Base-by-base conservation (phyloP, 2,797 vertebrate species). In the Pteronotus mesoamericanus region DNA sequence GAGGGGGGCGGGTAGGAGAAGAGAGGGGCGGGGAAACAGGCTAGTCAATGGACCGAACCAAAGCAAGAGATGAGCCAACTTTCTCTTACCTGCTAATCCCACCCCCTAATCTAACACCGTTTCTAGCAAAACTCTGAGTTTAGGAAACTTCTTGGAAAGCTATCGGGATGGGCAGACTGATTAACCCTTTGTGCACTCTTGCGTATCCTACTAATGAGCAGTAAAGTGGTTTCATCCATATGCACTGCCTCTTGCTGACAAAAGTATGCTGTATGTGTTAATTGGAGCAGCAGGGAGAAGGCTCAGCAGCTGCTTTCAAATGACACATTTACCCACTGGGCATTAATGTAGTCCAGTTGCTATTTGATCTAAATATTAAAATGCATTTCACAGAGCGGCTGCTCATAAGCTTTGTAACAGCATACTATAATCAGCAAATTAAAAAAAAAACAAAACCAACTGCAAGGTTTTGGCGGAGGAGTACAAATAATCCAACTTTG, bases 211-310 rank as follows among this genome's bases (percentile, higher is more conserved):
- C 95, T 94, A 97, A 98, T 86, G 97, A 98, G 97, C n/a, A 96
- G 95, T 86, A 61, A 92, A 98, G 98, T 99, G 98, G 98, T 99
- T 98, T 96, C 98, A 97, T 94, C 98, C 98, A 83, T 96, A 98
- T 51, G 97, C 97, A 97, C 97, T 97, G 97, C 98, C 97, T 97
- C 98, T 98, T 97, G 97, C 97, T 3, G 71, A 98, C 97, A 98
- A 97, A 97, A 95, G 98, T 98, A 97, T 39, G 86, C 98, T 21
- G 94, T 97, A 97, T 92, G 98, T 98, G 98, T 98, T 99, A 98
- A 99, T 98, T 98, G 98, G 98, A 99, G 98, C 98, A 98, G 98
- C 98, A 98, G 98, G 97, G 97, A 98, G 98, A 98, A 97, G 97
- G 98, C 97, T 98, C 95, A 0, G 98, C 98, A 98, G 98, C 98